phyloP scores from a whole-genome alignment of 2,888 invertebrate species.

The Rhingia rostrata region DNA sequence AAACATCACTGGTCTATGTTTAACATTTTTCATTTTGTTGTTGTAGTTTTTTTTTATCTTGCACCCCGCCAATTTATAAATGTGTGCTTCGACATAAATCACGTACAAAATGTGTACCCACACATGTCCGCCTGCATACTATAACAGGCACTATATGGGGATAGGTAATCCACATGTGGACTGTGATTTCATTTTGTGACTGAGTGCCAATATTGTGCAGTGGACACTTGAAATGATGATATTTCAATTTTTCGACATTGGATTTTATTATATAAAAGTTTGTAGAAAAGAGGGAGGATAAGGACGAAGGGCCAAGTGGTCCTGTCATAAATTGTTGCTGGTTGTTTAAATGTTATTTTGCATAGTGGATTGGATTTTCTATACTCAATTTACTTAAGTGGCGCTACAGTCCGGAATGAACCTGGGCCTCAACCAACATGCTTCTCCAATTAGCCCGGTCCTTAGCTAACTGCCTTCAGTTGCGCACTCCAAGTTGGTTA shows the following conservation, averaged over 20 bases:
- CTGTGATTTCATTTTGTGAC: conserved; percentile 61
- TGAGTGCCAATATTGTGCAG: conserved; percentile 64
- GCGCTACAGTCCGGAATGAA: too few relatives aligned
- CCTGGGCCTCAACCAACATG: too few relatives aligned
- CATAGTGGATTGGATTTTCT: conserved; percentile 36
- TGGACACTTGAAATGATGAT: conserved; percentile 60
- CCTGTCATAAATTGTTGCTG: conserved; percentile 51
- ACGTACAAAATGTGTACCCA: conserved; percentile 33
- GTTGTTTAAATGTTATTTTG: conserved; percentile 50
- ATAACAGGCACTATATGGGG: conserved; percentile 34
- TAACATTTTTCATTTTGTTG: conserved; percentile 27
- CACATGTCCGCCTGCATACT: conserved; percentile 23
- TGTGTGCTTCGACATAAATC: conserved; percentile 69
- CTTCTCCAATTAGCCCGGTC: too few relatives aligned
- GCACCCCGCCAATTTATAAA: conserved; percentile 56
- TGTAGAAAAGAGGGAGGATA: background rate
- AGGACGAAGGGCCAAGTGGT: background rate
- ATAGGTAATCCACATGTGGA: conserved; percentile 70
- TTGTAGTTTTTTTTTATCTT: background rate
- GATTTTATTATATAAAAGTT: conserved; percentile 17
- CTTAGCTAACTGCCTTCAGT: too few relatives aligned
- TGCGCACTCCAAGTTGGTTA: too few relatives aligned
- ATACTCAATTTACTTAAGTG: too few relatives aligned
- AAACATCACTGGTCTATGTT: too few relatives aligned
- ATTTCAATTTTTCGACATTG: conserved; percentile 37